These are phyloP conservation scores for Drosophila rubida DNA, from an alignment of 2,888 invertebrate species.

Conservation along the genomic window DNA sequence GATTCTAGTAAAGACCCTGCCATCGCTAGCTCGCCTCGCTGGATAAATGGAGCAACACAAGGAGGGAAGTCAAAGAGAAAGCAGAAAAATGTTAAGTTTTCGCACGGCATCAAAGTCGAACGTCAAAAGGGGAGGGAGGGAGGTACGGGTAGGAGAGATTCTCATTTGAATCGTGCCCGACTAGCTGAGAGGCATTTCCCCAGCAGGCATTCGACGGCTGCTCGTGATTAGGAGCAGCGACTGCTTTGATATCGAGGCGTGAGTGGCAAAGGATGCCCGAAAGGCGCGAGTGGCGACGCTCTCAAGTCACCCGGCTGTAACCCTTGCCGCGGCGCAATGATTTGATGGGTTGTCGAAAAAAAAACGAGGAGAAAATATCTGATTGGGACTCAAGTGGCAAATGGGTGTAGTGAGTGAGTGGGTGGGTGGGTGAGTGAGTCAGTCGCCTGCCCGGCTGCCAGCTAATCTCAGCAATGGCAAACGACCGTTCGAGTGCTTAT, in stretches of 20 bases:
- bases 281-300: constrained; percentile 31
- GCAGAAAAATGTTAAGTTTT: constrained; percentile 24
- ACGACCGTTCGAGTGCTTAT: constrained; percentile 58
- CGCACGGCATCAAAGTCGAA: constrained; percentile 54
- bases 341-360: constrained; percentile 9
- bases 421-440: too few relatives aligned
- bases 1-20: too few relatives aligned
- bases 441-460: constrained; percentile 3
- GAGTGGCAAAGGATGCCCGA: constrained; percentile 16
- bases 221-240: constrained; percentile 32
- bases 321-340: constrained; percentile 13
- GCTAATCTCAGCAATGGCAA: constrained; percentile 55
- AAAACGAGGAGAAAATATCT: neutral
- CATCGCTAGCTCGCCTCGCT: neutral
- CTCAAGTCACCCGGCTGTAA: constrained; percentile 51
- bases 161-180: constrained; percentile 54
- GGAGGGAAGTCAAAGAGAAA: too few relatives aligned
- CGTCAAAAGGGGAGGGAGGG: constrained; percentile 33
- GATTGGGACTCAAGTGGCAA: constrained; percentile 38
- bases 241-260: constrained; percentile 60
- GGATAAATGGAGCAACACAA: constrained; percentile 12
- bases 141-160: neutral
- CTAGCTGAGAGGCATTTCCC: constrained; percentile 47
- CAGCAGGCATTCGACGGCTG: constrained; percentile 31
- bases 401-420: constrained; percentile 17